Conservation (phyloP, 2,797 vertebrate genomes). For the Pipistrellus pygmaeus region DNA sequence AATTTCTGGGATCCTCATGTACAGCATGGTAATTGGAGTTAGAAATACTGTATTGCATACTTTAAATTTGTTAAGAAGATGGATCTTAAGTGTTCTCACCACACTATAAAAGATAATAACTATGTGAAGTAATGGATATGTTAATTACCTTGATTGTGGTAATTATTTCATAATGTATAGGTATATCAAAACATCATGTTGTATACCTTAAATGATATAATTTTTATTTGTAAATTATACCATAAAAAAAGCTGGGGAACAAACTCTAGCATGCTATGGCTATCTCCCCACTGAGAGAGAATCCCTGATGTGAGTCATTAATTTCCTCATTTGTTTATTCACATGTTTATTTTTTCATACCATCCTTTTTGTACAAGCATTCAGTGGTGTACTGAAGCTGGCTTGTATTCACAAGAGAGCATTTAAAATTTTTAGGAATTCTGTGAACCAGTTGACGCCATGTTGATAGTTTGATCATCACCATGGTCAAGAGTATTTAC, state of each 20-base stretch:
- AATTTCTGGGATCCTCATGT: background rate
- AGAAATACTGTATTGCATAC: background rate
- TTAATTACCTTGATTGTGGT: background rate
- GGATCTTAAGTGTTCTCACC: background rate
- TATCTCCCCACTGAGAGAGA: background rate
- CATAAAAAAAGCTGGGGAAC: background rate
- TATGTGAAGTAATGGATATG: background rate
- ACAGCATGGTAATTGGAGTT: background rate
- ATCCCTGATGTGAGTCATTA: background rate
- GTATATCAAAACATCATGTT: background rate
- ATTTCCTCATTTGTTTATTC: background rate
- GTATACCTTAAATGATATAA: background rate
- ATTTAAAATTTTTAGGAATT: slow-evolving; percentile 11
- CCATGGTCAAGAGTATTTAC: background rate
- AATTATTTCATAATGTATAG: background rate
- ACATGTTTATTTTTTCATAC: background rate
- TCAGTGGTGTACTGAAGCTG: background rate
- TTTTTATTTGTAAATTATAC: background rate
- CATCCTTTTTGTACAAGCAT: background rate
- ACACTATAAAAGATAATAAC: background rate
- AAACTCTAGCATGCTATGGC: background rate
- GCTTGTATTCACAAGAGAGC: background rate
- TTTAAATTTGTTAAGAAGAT: background rate
- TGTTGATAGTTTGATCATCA: background rate
- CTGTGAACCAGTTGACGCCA: background rate